Evolutionary conservation across 2,888 invertebrate genomes (phyloP).

Genomic region (Archips xylosteana): DNA sequence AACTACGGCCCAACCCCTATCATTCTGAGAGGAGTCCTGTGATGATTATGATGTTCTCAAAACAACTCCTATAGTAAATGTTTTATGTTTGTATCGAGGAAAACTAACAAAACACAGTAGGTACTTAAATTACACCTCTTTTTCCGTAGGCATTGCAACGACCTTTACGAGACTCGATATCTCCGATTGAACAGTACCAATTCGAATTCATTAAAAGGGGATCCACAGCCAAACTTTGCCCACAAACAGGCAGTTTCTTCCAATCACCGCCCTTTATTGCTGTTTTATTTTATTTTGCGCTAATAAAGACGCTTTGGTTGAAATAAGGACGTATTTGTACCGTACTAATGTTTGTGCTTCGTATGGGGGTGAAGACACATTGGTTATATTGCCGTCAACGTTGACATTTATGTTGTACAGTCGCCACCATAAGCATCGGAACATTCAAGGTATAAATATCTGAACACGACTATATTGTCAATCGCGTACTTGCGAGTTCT

Average conservation of each 20-base stretch:
- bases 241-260: slow-evolving; percentile 34
- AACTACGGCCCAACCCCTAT: no score
- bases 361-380: neutral
- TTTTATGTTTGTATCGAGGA: no score
- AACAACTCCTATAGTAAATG: no score
- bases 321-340: slow-evolving; percentile 30
- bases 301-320: slow-evolving; percentile 31
- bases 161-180: slow-evolving; percentile 3
- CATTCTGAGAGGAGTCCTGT: no score
- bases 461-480: no score
- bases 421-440: no score
- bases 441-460: no score
- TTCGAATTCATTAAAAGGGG: slow-evolving; percentile 30
- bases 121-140: neutral
- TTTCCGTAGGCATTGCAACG: neutral
- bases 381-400: neutral
- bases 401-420: neutral
- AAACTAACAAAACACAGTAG: no score
- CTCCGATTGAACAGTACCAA: slow-evolving; percentile 25
- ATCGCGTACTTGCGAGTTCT: no score
- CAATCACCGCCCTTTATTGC: slow-evolving; percentile 31
- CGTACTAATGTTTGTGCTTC: neutral
- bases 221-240: slow-evolving; percentile 16
- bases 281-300: slow-evolving; percentile 32
- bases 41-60: no score